These are phyloP conservation scores for Tupaia tana DNA, from an alignment of 2,113 vertebrate genomes.

Conservation along the genomic window DNA sequence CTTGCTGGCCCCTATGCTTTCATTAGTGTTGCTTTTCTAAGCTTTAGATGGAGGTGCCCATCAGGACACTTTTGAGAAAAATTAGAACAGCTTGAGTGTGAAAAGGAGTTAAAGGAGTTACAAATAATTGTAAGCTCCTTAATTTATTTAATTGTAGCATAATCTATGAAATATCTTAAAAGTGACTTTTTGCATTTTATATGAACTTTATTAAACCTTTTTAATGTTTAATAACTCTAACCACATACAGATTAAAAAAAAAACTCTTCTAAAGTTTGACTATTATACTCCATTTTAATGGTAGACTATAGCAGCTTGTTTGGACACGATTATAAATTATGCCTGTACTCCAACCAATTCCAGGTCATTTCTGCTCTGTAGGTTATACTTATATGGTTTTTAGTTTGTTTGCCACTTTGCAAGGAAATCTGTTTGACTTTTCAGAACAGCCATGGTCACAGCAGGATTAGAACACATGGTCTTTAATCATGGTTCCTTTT, in stretches of 20 bases:
- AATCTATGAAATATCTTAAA: background rate
- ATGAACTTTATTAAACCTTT: background rate
- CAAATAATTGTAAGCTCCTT: background rate
- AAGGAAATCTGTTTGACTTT: background rate
- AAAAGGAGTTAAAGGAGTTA: background rate
- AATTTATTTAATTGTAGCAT: slow-evolving; percentile 10
- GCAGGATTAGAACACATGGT: background rate
- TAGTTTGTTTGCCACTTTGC: background rate
- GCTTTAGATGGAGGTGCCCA: background rate
- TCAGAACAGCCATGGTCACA: background rate
- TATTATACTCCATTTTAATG: background rate
- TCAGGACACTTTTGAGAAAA: background rate
- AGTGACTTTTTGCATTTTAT: background rate
- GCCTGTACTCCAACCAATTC: background rate
- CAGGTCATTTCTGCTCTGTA: background rate
- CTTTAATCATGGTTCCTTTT: background rate
- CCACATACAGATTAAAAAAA: background rate
- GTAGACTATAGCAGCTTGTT: background rate
- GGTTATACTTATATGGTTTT: background rate
- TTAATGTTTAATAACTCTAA: background rate
- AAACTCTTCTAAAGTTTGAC: background rate
- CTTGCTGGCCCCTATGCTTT: background rate
- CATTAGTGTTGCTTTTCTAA: background rate
- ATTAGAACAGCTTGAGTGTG: background rate
- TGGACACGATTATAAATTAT: background rate